These are phyloP conservation scores for Drosophila funebris DNA, from an alignment of 1,140 invertebrate species.

Conservation along the genomic window DNA sequence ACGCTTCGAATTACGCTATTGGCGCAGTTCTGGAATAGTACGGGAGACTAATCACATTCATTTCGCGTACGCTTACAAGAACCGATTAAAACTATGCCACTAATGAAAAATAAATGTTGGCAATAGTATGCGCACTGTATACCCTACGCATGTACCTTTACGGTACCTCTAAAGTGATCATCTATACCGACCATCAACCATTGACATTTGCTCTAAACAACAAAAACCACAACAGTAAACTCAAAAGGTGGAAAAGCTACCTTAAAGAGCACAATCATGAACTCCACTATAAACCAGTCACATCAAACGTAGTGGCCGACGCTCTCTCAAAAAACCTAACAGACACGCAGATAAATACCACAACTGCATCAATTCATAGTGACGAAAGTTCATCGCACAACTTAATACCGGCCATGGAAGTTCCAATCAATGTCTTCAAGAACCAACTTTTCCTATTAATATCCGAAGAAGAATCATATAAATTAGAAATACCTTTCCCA, in stretches of 20 bases:
- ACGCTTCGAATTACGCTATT: background rate
- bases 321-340: too few relatives aligned
- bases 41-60: background rate
- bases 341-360: background rate
- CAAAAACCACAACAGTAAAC: constrained; percentile 71
- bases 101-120: background rate
- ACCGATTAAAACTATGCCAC: background rate
- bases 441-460: too few relatives aligned
- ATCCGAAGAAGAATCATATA: too few relatives aligned
- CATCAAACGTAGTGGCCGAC: too few relatives aligned
- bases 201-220: constrained; percentile 75
- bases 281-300: too few relatives aligned
- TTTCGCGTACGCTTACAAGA: background rate
- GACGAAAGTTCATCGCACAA: constrained; percentile 25
- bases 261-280: too few relatives aligned
- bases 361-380: constrained; percentile 2
- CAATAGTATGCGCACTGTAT: constrained; percentile 58
- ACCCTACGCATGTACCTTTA: constrained; percentile 83
- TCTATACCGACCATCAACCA: constrained; percentile 46
- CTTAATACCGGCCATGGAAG: constrained; percentile 13
- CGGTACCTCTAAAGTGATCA: constrained; percentile 50
- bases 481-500: too few relatives aligned
- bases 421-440: constrained; percentile 21
- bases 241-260: constrained; percentile 52
- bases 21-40: constrained; percentile 2